Evolutionary conservation across 2,797 vertebrate genomes (phyloP), one percentile per base, ranked within the genome.

Genomic region (Geotrypetes seraphini): DNA sequence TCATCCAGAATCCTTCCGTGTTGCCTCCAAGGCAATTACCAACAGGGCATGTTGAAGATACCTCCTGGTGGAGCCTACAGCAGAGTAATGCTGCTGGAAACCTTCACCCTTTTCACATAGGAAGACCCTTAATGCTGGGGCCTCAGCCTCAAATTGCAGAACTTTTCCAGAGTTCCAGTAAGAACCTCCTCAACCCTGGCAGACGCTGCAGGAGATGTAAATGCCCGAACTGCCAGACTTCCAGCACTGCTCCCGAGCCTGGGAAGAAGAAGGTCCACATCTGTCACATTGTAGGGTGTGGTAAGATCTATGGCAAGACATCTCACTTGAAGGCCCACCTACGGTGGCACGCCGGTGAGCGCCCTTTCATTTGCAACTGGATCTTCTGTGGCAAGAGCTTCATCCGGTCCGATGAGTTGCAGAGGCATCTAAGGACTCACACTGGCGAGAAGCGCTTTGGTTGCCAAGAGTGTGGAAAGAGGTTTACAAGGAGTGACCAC

Each of bases 401-500:
- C 75, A 89, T 86, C 2, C 83, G 88, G 14, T 90, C 88, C 0
- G 88, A 89, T 4, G 88, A 90, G 77, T 75, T 90, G 10, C 88
- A 90, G 65, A 63, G 88, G 33, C 87, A 90, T 52, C 82, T 90
- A 16, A 81, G 88, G 50, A 89, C 88, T 1, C 88, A 90, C 75
- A 90, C 88, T 1, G 88, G 88, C 1, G 88, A 90, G 68, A 90
- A 90, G 53, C 83, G 88, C 17, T 90, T 90, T 7, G 81, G 84
- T n/a, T 90, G 88, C 65, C 83, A 85, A 57, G 78, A 88, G 61
- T 88, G 85, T 10, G 85, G 83, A 31, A 89, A 89, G 71, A 70
- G 87, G 53, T 90, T 90, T 67, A 90, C 90, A 88, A 78, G 87
- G 51, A 90, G 88, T 5, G 87, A 90, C 55, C 87, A 90, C 57